These are phyloP conservation scores for Sycophila sp. DNA, from an alignment of 1,140 invertebrate genomes.

Conservation along the genomic window DNA sequence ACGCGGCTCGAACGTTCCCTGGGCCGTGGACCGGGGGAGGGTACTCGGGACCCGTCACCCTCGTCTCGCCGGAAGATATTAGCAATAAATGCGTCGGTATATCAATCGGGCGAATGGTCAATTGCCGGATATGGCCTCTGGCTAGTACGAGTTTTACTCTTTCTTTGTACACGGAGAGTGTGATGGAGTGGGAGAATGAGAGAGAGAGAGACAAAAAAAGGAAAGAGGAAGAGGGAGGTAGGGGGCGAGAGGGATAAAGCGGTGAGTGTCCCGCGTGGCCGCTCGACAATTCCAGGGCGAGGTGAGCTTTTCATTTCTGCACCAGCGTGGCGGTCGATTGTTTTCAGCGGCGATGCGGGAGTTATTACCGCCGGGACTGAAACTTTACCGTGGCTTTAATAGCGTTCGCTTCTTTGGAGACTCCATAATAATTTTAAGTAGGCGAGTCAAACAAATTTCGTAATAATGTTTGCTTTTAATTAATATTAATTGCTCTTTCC, in stretches of 20 bases:
- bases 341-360: neutral
- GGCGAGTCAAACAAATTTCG: neutral
- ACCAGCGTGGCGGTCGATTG: neutral
- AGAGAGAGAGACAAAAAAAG: neutral
- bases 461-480: no score
- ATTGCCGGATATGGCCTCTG: neutral
- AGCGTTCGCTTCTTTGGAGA: neutral
- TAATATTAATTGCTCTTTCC: no score
- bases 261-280: no score
- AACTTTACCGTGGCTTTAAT: neutral
- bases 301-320: neutral
- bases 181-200: neutral
- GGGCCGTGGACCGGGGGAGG: no score
- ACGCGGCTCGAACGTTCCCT: neutral
- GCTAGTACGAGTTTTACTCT: neutral
- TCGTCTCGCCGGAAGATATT: neutral
- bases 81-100: slow-evolving; percentile 12
- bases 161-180: no score
- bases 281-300: no score
- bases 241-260: no score
- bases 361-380: neutral
- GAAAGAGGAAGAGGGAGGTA: neutral
- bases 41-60: neutral
- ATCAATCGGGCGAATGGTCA: slow-evolving; percentile 6
- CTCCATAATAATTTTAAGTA: no score